These are phyloP conservation scores for Augiades crinisus DNA, from an alignment of 2,888 invertebrate genomes.

Conservation along the genomic window DNA sequence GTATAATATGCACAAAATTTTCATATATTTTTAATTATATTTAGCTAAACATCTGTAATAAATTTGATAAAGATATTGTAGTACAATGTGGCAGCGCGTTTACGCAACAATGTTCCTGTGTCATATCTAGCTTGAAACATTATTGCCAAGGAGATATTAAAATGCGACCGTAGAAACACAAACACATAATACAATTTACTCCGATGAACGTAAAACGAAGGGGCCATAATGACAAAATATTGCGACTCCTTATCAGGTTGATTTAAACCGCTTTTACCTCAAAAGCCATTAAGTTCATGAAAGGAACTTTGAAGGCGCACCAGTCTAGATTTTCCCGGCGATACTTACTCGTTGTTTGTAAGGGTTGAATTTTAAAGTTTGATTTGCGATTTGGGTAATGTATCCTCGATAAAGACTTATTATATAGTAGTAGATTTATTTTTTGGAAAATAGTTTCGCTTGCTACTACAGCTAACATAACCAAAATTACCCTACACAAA, in stretches of 20 bases:
- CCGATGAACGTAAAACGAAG: slow-evolving; percentile 26
- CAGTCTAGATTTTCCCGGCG: slow-evolving; percentile 22
- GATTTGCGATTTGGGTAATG: slow-evolving; percentile 22
- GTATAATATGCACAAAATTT: too few relatives aligned
- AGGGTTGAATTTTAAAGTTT: slow-evolving; percentile 26
- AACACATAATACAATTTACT: slow-evolving; percentile 22
- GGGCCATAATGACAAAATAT: slow-evolving; percentile 36
- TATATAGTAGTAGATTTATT: too few relatives aligned
- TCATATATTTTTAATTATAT: too few relatives aligned
- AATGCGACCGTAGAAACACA: slow-evolving; percentile 15
- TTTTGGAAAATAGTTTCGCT: too few relatives aligned
- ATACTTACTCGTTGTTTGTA: slow-evolving; percentile 21
- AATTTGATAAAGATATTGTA: neutral
- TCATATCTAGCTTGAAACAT: slow-evolving; percentile 5
- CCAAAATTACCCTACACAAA: too few relatives aligned
- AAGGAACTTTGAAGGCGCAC: slow-evolving; percentile 26
- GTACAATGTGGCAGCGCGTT: neutral
- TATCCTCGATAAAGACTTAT: too few relatives aligned
- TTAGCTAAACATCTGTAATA: too few relatives aligned
- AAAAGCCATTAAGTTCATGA: slow-evolving; percentile 37
- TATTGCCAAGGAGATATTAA: slow-evolving; percentile 12
- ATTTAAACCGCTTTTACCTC: slow-evolving; percentile 38
- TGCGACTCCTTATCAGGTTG: slow-evolving; percentile 39
- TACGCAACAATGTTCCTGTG: neutral
- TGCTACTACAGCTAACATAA: too few relatives aligned